A percentile compares a stretch with the other conserved stretches of the same genome.
Conservation (phyloP, 2,888 invertebrate species). For the Sialis fuliginosa region DNA sequence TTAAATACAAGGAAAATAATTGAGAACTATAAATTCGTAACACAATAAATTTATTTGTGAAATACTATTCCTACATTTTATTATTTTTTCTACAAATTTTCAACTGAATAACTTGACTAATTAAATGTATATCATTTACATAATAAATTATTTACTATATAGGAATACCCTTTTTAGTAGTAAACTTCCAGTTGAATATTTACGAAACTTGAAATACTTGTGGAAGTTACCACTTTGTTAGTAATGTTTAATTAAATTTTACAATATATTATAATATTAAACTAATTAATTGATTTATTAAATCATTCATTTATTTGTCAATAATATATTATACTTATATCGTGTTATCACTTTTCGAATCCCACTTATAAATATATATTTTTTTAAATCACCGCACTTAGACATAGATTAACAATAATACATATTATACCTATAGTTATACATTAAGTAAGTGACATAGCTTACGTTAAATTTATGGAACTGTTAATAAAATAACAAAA, state of each 20-base stretch:
- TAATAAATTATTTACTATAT: slow-evolving; percentile 3
- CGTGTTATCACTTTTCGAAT: slow-evolving; percentile 4
- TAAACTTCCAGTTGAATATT: not conserved
- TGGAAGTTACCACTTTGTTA: not conserved
- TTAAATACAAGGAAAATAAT: no score
- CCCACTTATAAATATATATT: slow-evolving; percentile 2
- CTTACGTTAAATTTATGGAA: not conserved
- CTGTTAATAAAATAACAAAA: no score
- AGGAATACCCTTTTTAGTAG: slow-evolving; percentile 4
- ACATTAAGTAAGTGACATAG: not conserved
- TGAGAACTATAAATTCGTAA: no score
- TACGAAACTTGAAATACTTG: not conserved
- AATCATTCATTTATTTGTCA: slow-evolving; percentile 1
- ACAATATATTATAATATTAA: not conserved
- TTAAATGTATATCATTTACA: slow-evolving; percentile 1
- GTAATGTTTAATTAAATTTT: not conserved
- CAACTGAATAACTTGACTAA: not conserved
- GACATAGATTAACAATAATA: not conserved
- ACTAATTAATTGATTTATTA: slow-evolving; percentile 3
- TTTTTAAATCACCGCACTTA: not conserved
- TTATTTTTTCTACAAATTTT: slow-evolving; percentile 4
- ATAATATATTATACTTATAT: slow-evolving; percentile 4
- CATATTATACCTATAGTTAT: not conserved
- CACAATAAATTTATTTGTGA: slow-evolving; percentile 17
- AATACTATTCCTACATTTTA: slow-evolving; percentile 18